Percentiles rank a stretch among this genome's conserved stretches.
Conservation (phyloP, 2,888 invertebrate genomes). For the Invenusta paracnida region DNA sequence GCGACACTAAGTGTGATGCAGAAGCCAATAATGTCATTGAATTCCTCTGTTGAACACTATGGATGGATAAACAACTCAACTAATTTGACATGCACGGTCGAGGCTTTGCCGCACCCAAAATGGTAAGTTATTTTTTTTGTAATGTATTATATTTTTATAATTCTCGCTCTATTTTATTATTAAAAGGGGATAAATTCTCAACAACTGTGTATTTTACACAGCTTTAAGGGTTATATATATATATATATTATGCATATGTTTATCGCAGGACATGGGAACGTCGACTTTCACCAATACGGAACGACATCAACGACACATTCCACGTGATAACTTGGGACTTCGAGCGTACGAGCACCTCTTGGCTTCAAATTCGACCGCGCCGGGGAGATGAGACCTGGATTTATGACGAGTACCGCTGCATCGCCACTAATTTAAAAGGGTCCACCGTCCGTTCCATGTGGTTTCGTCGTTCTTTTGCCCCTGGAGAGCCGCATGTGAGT, state of each 20-base stretch:
- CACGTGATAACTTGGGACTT: constrained; percentile 40
- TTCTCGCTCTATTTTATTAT: no score
- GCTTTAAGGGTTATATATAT: no score
- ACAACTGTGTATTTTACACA: no score
- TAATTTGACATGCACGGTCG: constrained; percentile 40
- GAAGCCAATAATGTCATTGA: constrained; percentile 22
- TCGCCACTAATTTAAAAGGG: constrained; percentile 35
- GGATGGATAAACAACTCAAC: constrained; percentile 42
- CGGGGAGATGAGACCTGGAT: constrained; percentile 39
- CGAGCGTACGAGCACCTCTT: constrained; percentile 38
- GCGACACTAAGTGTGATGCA: constrained; percentile 39
- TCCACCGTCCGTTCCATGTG: neutral
- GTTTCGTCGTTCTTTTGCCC: constrained; percentile 38
- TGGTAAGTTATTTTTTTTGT: no score
- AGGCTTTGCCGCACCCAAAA: constrained; percentile 42
- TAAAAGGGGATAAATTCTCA: no score
- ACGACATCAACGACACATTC: constrained; percentile 40
- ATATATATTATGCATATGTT: neutral
- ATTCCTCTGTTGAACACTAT: neutral
- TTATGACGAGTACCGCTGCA: constrained; percentile 41
- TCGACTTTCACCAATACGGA: constrained; percentile 13
- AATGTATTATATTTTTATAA: no score
- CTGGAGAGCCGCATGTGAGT: constrained; percentile 31
- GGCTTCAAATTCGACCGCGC: constrained; percentile 39
- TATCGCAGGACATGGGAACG: constrained; percentile 38